Evolutionary conservation across 2,888 invertebrate species (phyloP), one percentile per base, ranked within the genome.

Genomic region (Oscheius sp.): DNA sequence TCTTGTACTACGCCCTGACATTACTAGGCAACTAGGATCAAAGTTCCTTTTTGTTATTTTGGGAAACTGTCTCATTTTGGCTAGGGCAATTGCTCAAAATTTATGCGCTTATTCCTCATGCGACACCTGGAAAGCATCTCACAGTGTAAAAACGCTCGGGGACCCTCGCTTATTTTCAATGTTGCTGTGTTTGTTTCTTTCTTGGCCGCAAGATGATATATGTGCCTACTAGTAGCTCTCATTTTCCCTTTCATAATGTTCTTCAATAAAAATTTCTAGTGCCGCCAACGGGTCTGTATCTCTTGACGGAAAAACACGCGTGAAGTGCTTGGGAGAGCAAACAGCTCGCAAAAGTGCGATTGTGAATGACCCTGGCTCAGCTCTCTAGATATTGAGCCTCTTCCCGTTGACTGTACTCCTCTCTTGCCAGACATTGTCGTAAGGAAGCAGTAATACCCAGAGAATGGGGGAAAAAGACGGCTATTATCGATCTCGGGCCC

Each of bases 331-430:
- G n/a, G 58, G 21, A 23, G 35, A 29, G 35, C 58, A 58, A 58
- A 58, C 35, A 58, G 21, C 35, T 35, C 35, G 27, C 58, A 58
- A 58, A 58, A 43, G 61, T 43, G 61, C 45, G 61, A 61, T 41
- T 49, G 49, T 49, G n/a, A 49, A 49, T 18, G 21, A 21, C 21
- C 49, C 58, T 53, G 25, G 58, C 58, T 29, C n/a, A 58, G 35
- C 58, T 53, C 23, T 53, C 53, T 12, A 53, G 53, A 53, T 27
- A 58, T 25, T 29, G 58, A 29, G n/a, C 58, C 25, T 58, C 18
- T 29, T 29, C 9, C 58, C 27, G n/a, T 23, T 9, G 23, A 13
- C 27, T 1, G 13, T 23, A n/a, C 56, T 29, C 35, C 2, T 58
- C 18, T 29, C 27, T 9, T 13, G 53, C 35, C 27, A 29, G 29